Percentiles rank a stretch among this genome's conserved stretches.
Conservation (phyloP, 2,113 vertebrate species). For the Theristicus caerulescens region DNA sequence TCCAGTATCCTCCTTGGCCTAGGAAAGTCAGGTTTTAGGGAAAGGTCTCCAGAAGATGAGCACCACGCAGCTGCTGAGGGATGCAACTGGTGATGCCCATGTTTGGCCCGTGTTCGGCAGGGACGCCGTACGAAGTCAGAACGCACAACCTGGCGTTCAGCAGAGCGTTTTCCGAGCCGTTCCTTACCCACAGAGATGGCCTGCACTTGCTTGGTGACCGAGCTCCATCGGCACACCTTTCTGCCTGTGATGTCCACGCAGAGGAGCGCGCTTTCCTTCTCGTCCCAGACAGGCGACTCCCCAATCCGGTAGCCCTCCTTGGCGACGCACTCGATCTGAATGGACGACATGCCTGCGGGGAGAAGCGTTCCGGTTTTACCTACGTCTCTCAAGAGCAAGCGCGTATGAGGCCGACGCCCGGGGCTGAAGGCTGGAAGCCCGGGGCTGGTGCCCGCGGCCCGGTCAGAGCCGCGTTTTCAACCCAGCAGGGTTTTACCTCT, state of each 20-base stretch:
- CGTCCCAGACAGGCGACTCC: conserved; percentile 92
- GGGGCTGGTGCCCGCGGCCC: not conserved
- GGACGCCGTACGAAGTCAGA: no score
- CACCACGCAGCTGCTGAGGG: not conserved
- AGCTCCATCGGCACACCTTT: conserved; percentile 85
- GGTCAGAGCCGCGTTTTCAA: no score
- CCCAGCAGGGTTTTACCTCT: fast-evolving
- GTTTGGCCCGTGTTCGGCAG: no score
- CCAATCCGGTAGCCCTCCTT: conserved; percentile 71
- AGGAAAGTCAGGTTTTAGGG: not conserved
- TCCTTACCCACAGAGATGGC: conserved; percentile 80
- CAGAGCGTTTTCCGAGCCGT: not conserved
- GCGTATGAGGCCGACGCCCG: fast-evolving
- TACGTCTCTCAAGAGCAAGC: fast-evolving
- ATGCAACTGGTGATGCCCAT: no score
- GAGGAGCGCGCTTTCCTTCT: conserved; percentile 78
- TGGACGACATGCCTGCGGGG: conserved; percentile 77
- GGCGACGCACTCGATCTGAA: conserved; percentile 82
- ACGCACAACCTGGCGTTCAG: fast-evolving
- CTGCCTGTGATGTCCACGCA: conserved; percentile 85
- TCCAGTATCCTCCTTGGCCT: fast-evolving
- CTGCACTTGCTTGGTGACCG: conserved; percentile 67
- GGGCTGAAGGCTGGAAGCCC: fast-evolving
- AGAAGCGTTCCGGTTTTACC: fast-evolving
- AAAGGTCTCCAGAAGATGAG: not conserved